Base-by-base conservation (phyloP, 1,140 invertebrate genomes). In the Caenorhabditis inopinata region DNA sequence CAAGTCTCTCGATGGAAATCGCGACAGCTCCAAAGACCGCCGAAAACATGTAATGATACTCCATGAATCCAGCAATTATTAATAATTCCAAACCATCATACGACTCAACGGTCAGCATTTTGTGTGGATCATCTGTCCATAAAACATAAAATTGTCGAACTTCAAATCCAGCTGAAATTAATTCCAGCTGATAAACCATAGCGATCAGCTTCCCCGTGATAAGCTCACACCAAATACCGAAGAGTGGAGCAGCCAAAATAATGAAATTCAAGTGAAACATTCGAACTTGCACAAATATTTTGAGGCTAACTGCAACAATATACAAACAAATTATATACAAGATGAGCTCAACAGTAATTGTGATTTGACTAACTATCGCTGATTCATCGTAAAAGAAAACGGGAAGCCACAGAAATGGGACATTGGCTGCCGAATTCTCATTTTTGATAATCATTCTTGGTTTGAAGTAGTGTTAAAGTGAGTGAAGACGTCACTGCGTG, bases 1-100 rank as follows among this genome's bases (percentile, higher is more conserved):
- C 12, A n/a, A 68, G 11, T 21, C 58, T 42, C 27, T 68, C 58
- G 3, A 68, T 38, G 5, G 58, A 29, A 35, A 68, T 32, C 38
- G 58, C 58, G 21, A 38, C 29, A 3, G 32, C 58, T 11, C 58
- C 58, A 68, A 68, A 68, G 38, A 68, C 58, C 32, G 38, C 32
- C 1, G 58, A 68, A 68, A 68, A 68, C 58, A 68, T 68, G 18
- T 68, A 68, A 68, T 68, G 58, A 68, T 68, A 68, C 32, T 68
- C 58, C 58, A 68, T 38, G 38, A 68, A 68, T 9, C 58, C 58
- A 18, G 58, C 58, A 35, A 68, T 42, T 42, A 68, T 68, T 18
- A 68, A 18, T 21, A 68, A 38, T 21, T 68, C 58, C 5, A 68
- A 32, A 0, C 58, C 58, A 1, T 68, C 25, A 12, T 38, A 68